A percentile compares a stretch with the other conserved stretches of the same genome.
These are phyloP conservation scores for Xiphorhynchus elegans DNA, from an alignment of 2,113 vertebrate genomes.

Conservation along the genomic window DNA sequence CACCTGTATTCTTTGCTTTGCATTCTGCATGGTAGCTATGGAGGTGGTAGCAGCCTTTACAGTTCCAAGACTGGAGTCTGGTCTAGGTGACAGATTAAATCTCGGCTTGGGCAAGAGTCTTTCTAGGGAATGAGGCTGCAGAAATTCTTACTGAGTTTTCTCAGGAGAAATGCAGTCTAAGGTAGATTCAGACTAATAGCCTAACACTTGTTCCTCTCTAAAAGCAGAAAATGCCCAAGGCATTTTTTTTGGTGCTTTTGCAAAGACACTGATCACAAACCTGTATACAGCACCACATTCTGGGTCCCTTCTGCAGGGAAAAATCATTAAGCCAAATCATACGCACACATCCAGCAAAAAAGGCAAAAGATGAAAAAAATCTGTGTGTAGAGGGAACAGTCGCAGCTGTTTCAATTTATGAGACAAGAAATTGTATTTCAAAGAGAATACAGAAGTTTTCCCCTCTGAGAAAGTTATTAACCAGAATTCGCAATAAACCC, in stretches of 20 bases:
- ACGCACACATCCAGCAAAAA: constrained; percentile 18
- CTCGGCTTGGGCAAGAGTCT: constrained; percentile 3
- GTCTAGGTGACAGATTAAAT: constrained; percentile 7
- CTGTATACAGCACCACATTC: constrained; percentile 28
- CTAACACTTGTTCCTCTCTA: constrained; percentile 63
- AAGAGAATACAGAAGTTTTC: constrained; percentile 58
- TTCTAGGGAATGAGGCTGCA: constrained; percentile 38
- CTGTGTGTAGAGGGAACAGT: constrained; percentile 27
- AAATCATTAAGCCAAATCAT: constrained; percentile 71
- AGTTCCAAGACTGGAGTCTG: neutral
- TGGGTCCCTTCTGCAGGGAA: constrained; percentile 53
- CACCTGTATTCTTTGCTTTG: neutral
- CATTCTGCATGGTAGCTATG: neutral
- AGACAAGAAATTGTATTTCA: constrained; percentile 74
- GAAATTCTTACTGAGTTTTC: constrained; percentile 35
- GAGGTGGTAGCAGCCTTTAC: neutral
- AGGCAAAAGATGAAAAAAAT: constrained; percentile 37
- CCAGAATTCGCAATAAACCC: constrained; percentile 60
- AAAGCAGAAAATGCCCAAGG: constrained; percentile 65
- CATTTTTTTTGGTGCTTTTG: constrained; percentile 61
- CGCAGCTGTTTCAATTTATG: constrained; percentile 66
- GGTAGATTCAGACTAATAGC: constrained; percentile 65
- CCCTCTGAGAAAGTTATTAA: constrained; percentile 66
- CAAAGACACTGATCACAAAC: constrained; percentile 62
- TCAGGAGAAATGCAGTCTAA: constrained; percentile 60